These are phyloP conservation scores for Dolomedes plantarius DNA, from an alignment of 2,888 invertebrate species.

Conservation along the genomic window DNA sequence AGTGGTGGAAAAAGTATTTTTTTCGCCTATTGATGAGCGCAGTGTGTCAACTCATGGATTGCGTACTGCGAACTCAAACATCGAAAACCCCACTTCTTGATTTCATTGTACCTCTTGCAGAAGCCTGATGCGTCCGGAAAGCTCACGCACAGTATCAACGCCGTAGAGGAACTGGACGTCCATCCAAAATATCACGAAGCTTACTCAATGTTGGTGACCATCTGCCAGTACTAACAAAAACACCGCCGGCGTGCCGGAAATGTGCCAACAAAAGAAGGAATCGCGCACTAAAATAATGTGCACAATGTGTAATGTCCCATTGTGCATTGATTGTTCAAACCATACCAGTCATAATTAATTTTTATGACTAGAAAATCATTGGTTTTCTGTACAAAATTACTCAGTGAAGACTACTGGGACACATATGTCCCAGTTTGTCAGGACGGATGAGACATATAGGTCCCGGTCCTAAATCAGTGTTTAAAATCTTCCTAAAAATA, in stretches of 20 bases:
- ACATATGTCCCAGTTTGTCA: too few species aligned
- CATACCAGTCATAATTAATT: conserved; percentile 13
- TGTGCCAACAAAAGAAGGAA: background rate
- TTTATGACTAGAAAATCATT: background rate
- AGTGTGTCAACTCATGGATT: conserved; percentile 30
- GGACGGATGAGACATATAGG: background rate
- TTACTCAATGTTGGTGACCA: too few species aligned
- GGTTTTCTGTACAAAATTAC: too few species aligned
- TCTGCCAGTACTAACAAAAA: conserved; percentile 7
- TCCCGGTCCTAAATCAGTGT: too few species aligned
- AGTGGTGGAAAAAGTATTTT: conserved; percentile 19
- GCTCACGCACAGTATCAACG: too few species aligned
- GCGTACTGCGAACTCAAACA: too few species aligned
- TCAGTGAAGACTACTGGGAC: too few species aligned
- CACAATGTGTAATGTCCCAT: background rate
- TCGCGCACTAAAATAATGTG: too few species aligned
- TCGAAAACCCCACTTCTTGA: too few species aligned
- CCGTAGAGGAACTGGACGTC: too few species aligned
- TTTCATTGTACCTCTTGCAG: conserved; percentile 31
- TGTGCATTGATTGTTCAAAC: background rate
- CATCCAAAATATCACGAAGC: conserved; percentile 1
- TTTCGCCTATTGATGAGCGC: conserved; percentile 30
- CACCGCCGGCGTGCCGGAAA: background rate
- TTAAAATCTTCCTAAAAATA: too few species aligned
- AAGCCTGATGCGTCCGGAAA: background rate